Evolutionary conservation across 2,113 vertebrate genomes (phyloP).

Genomic region (Forbesichthys agassizii): DNA sequence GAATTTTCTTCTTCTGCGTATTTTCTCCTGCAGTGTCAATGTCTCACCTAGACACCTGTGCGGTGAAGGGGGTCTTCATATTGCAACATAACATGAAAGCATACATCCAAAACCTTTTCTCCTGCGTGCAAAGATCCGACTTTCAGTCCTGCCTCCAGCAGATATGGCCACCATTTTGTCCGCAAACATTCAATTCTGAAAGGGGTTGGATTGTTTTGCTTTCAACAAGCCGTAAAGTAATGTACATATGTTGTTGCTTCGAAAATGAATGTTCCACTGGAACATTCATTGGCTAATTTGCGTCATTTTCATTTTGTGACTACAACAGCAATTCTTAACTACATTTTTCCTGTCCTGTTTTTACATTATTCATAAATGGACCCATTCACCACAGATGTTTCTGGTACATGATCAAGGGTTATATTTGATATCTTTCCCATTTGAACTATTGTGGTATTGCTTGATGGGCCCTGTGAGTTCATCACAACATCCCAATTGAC

Average conservation of each 20-base stretch:
- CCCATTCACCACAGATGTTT: conserved; percentile 61
- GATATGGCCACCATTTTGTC: neutral
- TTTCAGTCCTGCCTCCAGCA: neutral
- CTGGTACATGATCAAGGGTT: conserved; percentile 92
- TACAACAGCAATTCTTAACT: neutral
- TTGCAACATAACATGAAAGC: neutral
- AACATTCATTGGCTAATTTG: conserved; percentile 75
- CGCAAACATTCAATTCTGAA: too few relatives aligned
- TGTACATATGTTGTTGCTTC: conserved; percentile 91
- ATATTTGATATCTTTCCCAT: conserved; percentile 74
- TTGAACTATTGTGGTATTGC: conserved; percentile 75
- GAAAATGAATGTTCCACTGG: conserved; percentile 81
- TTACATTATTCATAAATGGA: neutral
- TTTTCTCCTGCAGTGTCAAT: too few relatives aligned
- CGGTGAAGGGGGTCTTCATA: too few relatives aligned
- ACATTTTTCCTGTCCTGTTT: neutral
- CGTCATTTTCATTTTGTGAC: neutral
- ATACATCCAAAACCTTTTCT: neutral
- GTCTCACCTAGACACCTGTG: too few relatives aligned
- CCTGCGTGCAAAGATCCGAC: too few relatives aligned
- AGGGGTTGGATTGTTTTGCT: conserved; percentile 67
- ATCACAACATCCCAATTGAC: conserved; percentile 77
- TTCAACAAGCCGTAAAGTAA: conserved; percentile 77
- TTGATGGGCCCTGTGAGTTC: conserved; percentile 37
- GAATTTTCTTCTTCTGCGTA: too few relatives aligned